Conservation (phyloP, 2,797 vertebrate species). For the Urosaurus nigricauda region DNA sequence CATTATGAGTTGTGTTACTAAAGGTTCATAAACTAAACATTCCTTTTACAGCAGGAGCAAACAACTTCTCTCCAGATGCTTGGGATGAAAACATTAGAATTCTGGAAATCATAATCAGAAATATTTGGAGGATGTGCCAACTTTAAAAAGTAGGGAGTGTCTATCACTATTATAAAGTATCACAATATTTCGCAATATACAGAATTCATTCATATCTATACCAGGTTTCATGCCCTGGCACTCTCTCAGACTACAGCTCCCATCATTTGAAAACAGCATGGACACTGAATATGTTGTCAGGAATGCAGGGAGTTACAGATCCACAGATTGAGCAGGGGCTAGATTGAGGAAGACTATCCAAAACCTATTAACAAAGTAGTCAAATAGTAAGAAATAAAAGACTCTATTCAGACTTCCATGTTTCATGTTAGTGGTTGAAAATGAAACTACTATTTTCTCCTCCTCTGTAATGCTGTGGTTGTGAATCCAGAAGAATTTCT, state of each 20-base stretch:
- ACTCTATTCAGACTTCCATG: conserved; percentile 16
- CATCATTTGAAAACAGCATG: conserved; percentile 17
- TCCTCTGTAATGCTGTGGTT: background rate
- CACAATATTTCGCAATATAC: background rate
- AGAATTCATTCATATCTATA: background rate
- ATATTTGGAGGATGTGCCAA: background rate
- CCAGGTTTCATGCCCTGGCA: background rate
- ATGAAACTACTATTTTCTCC: background rate
- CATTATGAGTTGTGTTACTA: conserved; percentile 31
- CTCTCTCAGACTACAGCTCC: background rate
- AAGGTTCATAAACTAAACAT: background rate
- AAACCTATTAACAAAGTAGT: background rate
- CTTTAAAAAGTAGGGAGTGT: background rate
- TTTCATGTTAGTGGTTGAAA: conserved; percentile 6
- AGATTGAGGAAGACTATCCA: background rate
- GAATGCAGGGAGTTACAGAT: background rate
- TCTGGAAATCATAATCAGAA: background rate
- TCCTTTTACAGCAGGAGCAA: background rate
- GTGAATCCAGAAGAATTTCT: conserved; percentile 22
- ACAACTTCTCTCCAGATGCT: too few relatives aligned
- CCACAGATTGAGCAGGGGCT: background rate
- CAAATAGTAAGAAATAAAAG: background rate
- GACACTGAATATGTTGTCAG: background rate
- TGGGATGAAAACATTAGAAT: too few relatives aligned
- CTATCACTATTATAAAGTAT: background rate